A percentile compares a stretch with the other conserved stretches of the same genome.
Conservation (phyloP, 1,140 invertebrate genomes). For the Danaus plexippus region DNA sequence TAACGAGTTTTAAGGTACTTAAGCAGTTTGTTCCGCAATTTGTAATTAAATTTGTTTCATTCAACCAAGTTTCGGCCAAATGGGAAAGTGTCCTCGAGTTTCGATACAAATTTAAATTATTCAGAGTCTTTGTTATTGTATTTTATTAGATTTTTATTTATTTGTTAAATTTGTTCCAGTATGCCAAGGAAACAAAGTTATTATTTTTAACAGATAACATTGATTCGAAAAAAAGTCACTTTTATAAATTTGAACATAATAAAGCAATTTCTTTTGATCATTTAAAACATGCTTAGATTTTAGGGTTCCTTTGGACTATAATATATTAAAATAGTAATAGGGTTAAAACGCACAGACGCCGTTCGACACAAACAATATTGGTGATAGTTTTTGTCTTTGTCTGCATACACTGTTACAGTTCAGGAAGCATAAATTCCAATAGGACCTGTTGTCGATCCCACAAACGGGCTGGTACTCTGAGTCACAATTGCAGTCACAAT, state of each 20-base stretch:
- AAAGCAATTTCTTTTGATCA: too few species aligned
- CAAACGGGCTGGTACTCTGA: conserved; percentile 32
- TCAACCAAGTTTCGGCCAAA: conserved; percentile 24
- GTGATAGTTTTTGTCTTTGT: conserved; percentile 6
- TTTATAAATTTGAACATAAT: too few species aligned
- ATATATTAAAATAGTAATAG: too few species aligned
- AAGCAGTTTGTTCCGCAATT: conserved; percentile 21
- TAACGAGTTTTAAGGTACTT: conserved; percentile 31
- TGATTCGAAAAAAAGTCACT: too few species aligned
- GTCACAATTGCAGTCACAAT: conserved; percentile 28
- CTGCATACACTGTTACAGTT: conserved; percentile 24
- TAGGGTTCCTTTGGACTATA: too few species aligned
- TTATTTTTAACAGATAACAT: too few species aligned
- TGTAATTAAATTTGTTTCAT: conserved; percentile 37
- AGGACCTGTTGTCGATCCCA: conserved; percentile 26
- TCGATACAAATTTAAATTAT: conserved; percentile 19
- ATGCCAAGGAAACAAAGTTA: too few species aligned
- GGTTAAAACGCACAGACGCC: conserved; percentile 14
- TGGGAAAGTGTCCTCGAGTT: conserved; percentile 17
- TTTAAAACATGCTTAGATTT: too few species aligned
- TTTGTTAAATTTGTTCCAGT: too few species aligned
- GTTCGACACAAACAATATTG: conserved; percentile 8
- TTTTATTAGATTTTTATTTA: conserved; percentile 10
- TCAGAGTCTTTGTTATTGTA: conserved; percentile 10
- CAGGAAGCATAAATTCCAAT: conserved; percentile 32